These are phyloP conservation scores for Steatornis caripensis DNA, from an alignment of 2,113 vertebrate species.

Conservation along the genomic window DNA sequence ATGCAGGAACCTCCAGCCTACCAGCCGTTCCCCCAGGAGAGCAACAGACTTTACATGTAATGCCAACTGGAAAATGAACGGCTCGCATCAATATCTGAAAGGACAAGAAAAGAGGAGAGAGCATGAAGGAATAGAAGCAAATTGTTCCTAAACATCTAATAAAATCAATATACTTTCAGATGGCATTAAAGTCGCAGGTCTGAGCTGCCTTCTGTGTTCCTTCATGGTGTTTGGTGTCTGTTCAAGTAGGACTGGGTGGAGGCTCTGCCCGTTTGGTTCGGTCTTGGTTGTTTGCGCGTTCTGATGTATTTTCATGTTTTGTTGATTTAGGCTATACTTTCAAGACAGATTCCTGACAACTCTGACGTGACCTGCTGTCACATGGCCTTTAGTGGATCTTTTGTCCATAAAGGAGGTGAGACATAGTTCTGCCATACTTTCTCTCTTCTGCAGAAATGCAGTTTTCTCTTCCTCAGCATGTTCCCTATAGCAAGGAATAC, in stretches of 20 bases:
- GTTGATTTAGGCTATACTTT: background rate
- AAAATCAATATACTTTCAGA: background rate
- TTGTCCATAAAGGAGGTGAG: background rate
- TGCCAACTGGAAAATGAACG: background rate
- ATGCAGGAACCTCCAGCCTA: background rate
- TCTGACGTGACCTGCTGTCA: background rate
- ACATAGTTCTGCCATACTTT: background rate
- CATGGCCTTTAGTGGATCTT: background rate
- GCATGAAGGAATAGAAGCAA: background rate
- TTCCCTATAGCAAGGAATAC: background rate
- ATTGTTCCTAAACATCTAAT: background rate
- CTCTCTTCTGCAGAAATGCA: background rate
- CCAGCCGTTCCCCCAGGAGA: background rate
- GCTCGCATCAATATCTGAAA: background rate
- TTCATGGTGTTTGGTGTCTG: background rate
- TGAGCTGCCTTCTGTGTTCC: background rate
- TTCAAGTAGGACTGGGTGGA: background rate
- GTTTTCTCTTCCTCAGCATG: background rate
- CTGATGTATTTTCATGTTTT: background rate
- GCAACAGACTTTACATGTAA: background rate
- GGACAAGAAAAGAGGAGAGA: background rate
- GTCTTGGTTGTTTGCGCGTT: background rate
- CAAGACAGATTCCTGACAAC: background rate
- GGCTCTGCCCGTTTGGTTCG: background rate
- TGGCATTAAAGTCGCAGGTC: background rate